Evolutionary conservation across 2,888 invertebrate species (phyloP).

Genomic region (Plebejus argus): DNA sequence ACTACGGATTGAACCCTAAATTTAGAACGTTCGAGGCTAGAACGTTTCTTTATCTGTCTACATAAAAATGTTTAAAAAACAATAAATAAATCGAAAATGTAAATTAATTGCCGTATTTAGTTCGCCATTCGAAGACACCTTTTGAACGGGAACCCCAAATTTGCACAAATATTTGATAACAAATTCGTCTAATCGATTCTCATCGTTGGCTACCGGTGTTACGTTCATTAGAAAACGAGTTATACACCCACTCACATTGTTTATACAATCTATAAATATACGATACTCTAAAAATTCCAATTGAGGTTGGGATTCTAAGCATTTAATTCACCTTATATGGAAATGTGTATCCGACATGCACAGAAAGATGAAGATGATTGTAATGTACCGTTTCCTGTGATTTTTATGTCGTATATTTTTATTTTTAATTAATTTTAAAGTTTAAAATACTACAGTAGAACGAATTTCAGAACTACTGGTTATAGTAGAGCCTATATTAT

Average conservation of each 20-base stretch:
- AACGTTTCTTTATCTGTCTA: not conserved
- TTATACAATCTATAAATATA: not conserved
- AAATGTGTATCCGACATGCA: conserved; percentile 18
- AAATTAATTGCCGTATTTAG: conserved; percentile 9
- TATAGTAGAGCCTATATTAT: not conserved
- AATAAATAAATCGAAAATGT: not conserved
- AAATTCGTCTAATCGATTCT: conserved; percentile 21
- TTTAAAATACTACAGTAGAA: not conserved
- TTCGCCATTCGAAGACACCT: conserved; percentile 13
- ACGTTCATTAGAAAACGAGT: conserved; percentile 9
- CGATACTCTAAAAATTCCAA: conserved; percentile 13
- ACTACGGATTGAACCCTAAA: not conserved
- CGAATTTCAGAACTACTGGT: too few species aligned
- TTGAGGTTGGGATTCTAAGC: not conserved
- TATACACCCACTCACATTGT: conserved; percentile 21
- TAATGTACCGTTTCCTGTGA: not conserved
- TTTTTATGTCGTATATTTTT: not conserved
- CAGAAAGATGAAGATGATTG: not conserved
- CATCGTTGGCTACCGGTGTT: conserved; percentile 3
- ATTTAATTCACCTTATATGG: conserved; percentile 21
- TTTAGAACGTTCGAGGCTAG: not conserved
- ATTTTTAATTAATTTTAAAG: not conserved
- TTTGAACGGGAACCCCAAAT: not conserved
- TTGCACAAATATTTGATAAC: conserved; percentile 21
- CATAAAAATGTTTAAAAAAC: not conserved